These are phyloP conservation scores for Ictalurus punctatus DNA, from an alignment of 2,113 vertebrate genomes.

Conservation along the genomic window DNA sequence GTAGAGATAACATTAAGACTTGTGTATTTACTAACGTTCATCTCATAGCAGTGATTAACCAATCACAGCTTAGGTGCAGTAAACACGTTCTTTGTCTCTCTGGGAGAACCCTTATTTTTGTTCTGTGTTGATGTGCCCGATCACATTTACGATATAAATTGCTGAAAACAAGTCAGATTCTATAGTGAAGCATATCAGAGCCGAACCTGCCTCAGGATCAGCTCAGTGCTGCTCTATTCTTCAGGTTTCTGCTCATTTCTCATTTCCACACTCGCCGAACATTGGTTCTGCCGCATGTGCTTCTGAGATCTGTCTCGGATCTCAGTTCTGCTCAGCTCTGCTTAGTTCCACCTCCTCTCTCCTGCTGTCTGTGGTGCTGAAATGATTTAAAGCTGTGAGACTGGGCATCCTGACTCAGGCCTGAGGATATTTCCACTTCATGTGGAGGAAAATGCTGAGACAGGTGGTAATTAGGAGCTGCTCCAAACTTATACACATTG, in stretches of 20 bases:
- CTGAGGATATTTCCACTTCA: not conserved
- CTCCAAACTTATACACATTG: slow-evolving; percentile 1
- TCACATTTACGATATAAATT: not conserved
- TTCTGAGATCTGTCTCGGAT: not conserved
- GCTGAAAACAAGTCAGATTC: not conserved
- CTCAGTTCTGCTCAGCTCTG: not conserved
- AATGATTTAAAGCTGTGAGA: not conserved
- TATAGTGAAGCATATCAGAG: no score
- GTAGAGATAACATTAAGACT: not conserved
- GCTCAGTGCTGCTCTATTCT: not conserved
- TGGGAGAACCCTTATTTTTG: not conserved
- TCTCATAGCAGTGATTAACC: not conserved
- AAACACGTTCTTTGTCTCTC: not conserved
- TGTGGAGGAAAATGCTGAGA: slow-evolving; percentile 16
- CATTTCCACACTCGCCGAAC: not conserved
- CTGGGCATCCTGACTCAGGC: not conserved
- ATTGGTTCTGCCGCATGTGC: not conserved
- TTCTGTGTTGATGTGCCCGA: not conserved
- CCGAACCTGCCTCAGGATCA: not conserved
- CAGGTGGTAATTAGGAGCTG: not conserved
- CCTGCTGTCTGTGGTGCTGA: not conserved
- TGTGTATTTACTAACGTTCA: not conserved
- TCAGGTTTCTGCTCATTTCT: not conserved
- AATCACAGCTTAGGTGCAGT: not conserved
- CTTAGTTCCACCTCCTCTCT: not conserved